Percentiles rank a stretch among this genome's conserved stretches.
Conservation (phyloP, 2,797 vertebrate genomes). For the Ctenochaetus hawaiiensis region DNA sequence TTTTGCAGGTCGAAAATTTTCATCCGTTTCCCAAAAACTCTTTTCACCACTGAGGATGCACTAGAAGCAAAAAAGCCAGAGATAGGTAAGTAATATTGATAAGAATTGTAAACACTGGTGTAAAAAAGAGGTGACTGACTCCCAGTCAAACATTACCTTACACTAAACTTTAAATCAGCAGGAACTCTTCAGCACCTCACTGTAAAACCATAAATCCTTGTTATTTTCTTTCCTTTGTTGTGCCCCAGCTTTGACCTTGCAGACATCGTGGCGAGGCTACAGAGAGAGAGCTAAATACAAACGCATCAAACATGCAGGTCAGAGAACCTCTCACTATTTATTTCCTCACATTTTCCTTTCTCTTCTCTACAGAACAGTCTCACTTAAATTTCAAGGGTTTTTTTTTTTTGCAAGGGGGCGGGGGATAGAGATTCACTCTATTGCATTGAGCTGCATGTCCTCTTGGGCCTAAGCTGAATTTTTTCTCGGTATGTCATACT, state of each 20-base stretch:
- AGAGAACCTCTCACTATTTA: conserved; percentile 3
- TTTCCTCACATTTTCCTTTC: not conserved
- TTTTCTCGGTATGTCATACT: conserved; percentile 13
- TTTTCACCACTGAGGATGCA: conserved; percentile 96
- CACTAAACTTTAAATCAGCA: not conserved
- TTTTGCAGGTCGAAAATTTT: conserved; percentile 95
- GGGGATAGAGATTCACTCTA: not conserved
- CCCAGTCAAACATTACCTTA: not conserved
- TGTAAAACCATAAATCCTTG: conserved; percentile 3
- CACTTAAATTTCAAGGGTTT: not conserved
- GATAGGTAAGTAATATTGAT: conserved; percentile 85
- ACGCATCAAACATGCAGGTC: conserved; percentile 92
- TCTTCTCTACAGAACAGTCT: conserved; percentile 1
- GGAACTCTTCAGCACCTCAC: not conserved
- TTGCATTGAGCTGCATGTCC: not conserved
- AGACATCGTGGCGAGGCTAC: conserved; percentile 95
- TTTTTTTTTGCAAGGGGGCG: not conserved
- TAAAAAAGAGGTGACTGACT: not conserved
- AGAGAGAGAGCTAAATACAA: conserved; percentile 92
- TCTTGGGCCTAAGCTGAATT: not conserved
- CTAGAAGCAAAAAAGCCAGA: conserved; percentile 93
- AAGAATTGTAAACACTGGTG: not conserved
- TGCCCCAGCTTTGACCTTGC: conserved; percentile 90
- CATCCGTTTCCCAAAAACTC: conserved; percentile 97
- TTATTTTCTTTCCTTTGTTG: conserved; percentile 43